Conservation (phyloP, 1,140 invertebrate species). For the Heliconius himera region DNA sequence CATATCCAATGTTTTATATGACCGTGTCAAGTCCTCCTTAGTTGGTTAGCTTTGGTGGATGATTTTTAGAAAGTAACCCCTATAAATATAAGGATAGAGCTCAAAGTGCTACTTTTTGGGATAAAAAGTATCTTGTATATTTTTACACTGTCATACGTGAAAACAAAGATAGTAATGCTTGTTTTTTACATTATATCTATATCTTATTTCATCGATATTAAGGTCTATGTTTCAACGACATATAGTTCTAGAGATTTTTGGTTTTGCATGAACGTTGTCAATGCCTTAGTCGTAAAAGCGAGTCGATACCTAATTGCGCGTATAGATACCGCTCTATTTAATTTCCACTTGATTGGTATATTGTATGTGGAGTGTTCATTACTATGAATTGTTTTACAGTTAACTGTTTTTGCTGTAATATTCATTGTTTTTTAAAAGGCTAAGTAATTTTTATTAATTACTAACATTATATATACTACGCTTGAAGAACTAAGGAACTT, state of each 20-base stretch:
- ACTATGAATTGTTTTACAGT: constrained; percentile 69
- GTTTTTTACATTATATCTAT: neutral
- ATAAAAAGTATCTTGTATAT: constrained; percentile 28
- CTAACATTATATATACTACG: neutral
- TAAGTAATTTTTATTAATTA: constrained; percentile 1
- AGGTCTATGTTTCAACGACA: constrained; percentile 35
- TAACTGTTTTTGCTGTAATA: neutral
- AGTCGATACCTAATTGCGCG: constrained; percentile 66
- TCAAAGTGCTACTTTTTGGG: constrained; percentile 34
- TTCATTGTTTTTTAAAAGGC: neutral
- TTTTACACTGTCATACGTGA: constrained; percentile 59
- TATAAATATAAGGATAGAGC: constrained; percentile 36
- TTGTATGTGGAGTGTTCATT: constrained; percentile 70
- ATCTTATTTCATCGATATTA: constrained; percentile 37
- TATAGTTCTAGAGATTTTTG: constrained; percentile 22
- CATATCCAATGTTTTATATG: constrained; percentile 78
- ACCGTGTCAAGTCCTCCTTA: constrained; percentile 73
- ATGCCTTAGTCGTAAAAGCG: constrained; percentile 74
- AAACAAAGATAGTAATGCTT: constrained; percentile 45
- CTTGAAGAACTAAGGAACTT: neutral
- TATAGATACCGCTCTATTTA: constrained; percentile 76
- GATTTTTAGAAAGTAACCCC: neutral
- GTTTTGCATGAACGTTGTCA: constrained; percentile 48
- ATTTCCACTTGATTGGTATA: constrained; percentile 69
- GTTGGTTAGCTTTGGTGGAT: constrained; percentile 12